Evolutionary conservation across 1,140 invertebrate genomes (phyloP), one percentile per base, ranked within the genome.

Genomic region (Drosophila nasuta): DNA sequence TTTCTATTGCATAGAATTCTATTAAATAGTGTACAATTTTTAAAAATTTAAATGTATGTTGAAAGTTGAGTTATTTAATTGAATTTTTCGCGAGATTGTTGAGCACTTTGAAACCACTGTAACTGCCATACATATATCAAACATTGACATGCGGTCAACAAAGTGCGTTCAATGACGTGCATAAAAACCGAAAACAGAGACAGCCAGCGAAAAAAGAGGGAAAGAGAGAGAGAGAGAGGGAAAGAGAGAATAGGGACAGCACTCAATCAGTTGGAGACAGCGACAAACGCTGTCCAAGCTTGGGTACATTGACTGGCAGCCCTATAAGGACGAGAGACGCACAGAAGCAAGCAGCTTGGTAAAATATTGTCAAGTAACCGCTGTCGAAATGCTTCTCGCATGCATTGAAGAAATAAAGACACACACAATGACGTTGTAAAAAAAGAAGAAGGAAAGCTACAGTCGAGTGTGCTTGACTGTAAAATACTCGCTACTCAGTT

Each of bases 321-420:
- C 35, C 8, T 64, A 71, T 76, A 69, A 74, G 68, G 69, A 69
- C 60, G 17, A 69, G 69, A 73, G 75, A 74, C 60, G 17, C 51
- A 51, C 35, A 63, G 46, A 68, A 54, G 57, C 57, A 78, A 30
- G 15, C 41, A 56, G 69, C 52, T 54, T 69, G 64, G 58, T 88
- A 78, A 87, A 87, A 87, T 88, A 83, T 88, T 88, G 83, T 88
- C 83, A 79, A 88, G 83, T 88, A 87, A 88, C 82, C 85, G 83
- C 77, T 83, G 83, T 83, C 85, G 83, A 52, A 87, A 71, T 71
- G 66, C 59, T 54, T 51, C 51, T 68, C 45, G 62, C 72, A 71
- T 71, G 80, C 66, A 81, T 70, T 69, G 71, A 70, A 65, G 72
- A 20, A 70, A 66, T 77, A 79, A 87, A 76, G 76, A 82, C 73